Base-by-base conservation (phyloP, 2,113 vertebrate genomes). In the Castor canadensis region DNA sequence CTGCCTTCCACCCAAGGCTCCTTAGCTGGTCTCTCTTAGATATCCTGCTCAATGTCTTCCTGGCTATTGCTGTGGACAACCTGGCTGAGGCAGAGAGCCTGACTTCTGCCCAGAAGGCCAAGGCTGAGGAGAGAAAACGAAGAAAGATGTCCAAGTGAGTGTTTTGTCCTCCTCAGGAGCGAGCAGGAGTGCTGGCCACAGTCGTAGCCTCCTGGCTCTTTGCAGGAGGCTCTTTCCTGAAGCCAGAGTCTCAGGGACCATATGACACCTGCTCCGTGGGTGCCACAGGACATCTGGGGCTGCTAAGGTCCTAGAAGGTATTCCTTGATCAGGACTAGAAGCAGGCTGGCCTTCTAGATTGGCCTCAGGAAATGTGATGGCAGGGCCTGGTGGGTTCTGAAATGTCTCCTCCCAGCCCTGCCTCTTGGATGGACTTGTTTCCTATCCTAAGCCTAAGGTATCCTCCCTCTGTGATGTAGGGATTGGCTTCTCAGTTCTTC, bases 21-120 rank as follows among this genome's bases (percentile, higher is more conserved):
- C 99, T 99, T 97, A 99, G 98, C 96, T 0, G 8, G 3, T 12
- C 6, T 8, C 81, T 20, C 75, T 40, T 97, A 99, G 99, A 99
- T 49, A 99, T 99, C 98, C 99, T 99, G 69, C 99, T 99, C 84
- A 99, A 99, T 13, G 99, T 99, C 76, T 99, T 99, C 98, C 98
- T 99, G 98, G 99, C 99, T 97, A 99, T 99, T 0, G 99, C 99
- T 0, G 99, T 99, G 0, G 99, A 99, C 98, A 99, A 99, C 98
- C 98, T 99, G 93, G 99, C 99, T 0, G 99, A 99, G 94, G 99
- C 99, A 0, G 99, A 99, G 98, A 99, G 99, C 96, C 98, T 99
- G 95, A 99, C 99, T 0, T 99, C 99, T 2, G 99, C 99, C 60
- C 99, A 99, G 98, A 99, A 99, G 94, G 99, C 99, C 97, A 99